phyloP scores from a whole-genome alignment of 2,888 invertebrate genomes.

The Lochmaea capreae region DNA sequence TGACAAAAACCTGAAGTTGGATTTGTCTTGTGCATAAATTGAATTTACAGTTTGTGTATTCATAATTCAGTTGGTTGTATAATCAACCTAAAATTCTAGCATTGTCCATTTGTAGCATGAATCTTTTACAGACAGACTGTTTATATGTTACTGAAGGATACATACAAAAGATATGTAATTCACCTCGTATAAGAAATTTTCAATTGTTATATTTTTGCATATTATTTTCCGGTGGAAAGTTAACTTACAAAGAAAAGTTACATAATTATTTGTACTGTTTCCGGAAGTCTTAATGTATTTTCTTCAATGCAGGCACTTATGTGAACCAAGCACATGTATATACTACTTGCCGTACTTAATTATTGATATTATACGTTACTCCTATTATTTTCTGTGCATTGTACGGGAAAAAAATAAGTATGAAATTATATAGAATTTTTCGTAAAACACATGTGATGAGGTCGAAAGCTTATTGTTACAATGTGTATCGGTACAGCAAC shows the following conservation, averaged over 20 bases:
- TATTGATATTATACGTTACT: conserved; percentile 65
- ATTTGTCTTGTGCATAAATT: too few species aligned
- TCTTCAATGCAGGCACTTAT: conserved; percentile 55
- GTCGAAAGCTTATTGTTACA: conserved; percentile 58
- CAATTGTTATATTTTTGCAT: not conserved
- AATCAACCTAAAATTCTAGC: not conserved
- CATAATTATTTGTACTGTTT: conserved; percentile 42
- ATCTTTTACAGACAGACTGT: not conserved
- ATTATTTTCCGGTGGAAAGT: conserved; percentile 20
- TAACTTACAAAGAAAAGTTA: conserved; percentile 25
- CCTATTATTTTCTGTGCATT: conserved; percentile 66
- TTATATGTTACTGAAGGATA: not conserved
- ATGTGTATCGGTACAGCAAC: conserved; percentile 55
- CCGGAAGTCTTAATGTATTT: conserved; percentile 45
- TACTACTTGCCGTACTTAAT: conserved; percentile 64
- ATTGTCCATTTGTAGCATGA: not conserved
- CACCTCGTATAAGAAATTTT: not conserved
- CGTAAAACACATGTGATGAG: conserved; percentile 63
- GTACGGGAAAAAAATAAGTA: conserved; percentile 65
- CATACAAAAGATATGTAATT: not conserved
- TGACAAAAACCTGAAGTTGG: too few species aligned
- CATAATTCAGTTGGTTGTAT: not conserved
- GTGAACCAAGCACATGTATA: conserved; percentile 65
- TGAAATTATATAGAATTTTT: conserved; percentile 65
- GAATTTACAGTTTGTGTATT: not conserved